Conservation (phyloP, 2,888 invertebrate species). For the Athalia cordata region DNA sequence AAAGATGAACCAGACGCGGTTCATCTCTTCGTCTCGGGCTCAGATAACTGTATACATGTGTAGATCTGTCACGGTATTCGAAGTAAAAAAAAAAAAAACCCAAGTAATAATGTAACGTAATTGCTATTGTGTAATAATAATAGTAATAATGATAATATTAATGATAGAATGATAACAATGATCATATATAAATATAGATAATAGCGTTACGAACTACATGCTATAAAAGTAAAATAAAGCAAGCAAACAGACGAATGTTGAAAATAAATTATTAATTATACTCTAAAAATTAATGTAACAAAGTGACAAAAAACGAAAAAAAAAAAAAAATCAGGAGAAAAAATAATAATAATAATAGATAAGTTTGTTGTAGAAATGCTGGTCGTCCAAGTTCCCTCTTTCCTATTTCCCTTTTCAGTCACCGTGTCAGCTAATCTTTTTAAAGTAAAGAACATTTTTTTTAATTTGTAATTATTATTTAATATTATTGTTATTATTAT, state of each 20-base stretch:
- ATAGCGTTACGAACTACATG: constrained; percentile 48
- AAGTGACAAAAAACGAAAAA: background rate
- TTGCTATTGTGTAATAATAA: constrained; percentile 69
- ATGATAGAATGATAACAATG: constrained; percentile 50
- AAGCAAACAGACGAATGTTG: constrained; percentile 22
- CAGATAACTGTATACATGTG: constrained; percentile 60
- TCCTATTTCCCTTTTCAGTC: constrained; percentile 1
- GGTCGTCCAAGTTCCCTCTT: constrained; percentile 48
- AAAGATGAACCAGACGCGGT: constrained; percentile 56
- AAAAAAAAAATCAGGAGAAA: constrained; percentile 8
- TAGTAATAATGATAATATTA: constrained; percentile 63
- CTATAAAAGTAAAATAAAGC: constrained; percentile 52
- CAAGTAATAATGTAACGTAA: constrained; percentile 48
- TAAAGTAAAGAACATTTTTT: constrained; percentile 41
- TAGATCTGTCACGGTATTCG: constrained; percentile 69
- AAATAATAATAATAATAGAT: background rate
- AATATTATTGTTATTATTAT: constrained; percentile 72
- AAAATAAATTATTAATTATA: constrained; percentile 37
- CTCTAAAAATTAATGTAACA: background rate
- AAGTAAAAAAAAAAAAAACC: background rate
- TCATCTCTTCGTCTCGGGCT: constrained; percentile 64
- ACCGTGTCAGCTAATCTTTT: too few relatives aligned
- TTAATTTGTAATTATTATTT: constrained; percentile 71
- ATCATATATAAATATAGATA: constrained; percentile 41
- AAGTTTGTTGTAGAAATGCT: background rate